A percentile compares a stretch with the other conserved stretches of the same genome.
These are phyloP conservation scores for Heliconius hermathena DNA, from an alignment of 1,140 invertebrate species.

Conservation along the genomic window DNA sequence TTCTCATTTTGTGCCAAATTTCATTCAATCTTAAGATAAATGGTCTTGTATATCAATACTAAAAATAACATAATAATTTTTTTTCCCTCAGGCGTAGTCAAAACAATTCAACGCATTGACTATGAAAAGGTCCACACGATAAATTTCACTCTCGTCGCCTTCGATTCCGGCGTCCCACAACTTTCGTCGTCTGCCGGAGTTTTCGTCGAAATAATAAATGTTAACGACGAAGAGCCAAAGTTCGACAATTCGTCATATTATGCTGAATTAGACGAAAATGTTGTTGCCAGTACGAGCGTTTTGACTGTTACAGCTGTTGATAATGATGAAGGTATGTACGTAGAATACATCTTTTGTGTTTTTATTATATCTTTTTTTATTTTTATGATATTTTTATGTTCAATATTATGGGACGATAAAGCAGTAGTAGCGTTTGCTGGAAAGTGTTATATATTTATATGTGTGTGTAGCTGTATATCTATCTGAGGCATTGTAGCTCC, in stretches of 20 bases:
- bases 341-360: too few species aligned
- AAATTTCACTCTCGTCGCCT: conserved; percentile 90
- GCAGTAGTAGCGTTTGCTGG: too few species aligned
- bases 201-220: conserved; percentile 89
- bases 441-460: too few species aligned
- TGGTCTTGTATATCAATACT: too few species aligned
- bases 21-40: too few species aligned
- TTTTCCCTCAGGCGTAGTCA: conserved; percentile 87
- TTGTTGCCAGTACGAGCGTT: conserved; percentile 86
- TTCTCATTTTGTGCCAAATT: too few species aligned
- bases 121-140: conserved; percentile 90
- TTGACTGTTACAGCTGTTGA: conserved; percentile 88
- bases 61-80: not conserved
- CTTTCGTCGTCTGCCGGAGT: conserved; percentile 88
- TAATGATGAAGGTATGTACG: conserved; percentile 84
- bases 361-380: too few species aligned
- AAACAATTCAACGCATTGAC: conserved; percentile 89
- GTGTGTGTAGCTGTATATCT: too few species aligned
- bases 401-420: too few species aligned
- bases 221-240: conserved; percentile 93
- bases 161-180: conserved; percentile 92
- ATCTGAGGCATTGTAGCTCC: too few species aligned
- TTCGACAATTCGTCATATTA: conserved; percentile 88
- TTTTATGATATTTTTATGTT: too few species aligned
- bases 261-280: conserved; percentile 88